Percentiles rank a stretch among this genome's conserved stretches.
Conservation (phyloP, 2,113 vertebrate species). For the Regulus satrapa region DNA sequence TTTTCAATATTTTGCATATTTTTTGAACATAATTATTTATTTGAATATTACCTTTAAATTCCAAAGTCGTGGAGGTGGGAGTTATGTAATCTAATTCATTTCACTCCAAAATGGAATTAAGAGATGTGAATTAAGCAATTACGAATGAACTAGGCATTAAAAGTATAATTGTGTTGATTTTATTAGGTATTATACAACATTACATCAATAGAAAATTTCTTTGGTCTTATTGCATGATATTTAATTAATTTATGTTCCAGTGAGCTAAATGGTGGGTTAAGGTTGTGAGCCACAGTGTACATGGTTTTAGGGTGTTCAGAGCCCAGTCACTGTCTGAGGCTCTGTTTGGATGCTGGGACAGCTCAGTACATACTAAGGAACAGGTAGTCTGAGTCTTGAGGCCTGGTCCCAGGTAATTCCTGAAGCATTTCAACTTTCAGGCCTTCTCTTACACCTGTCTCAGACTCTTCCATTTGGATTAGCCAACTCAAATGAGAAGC, state of each 20-base stretch:
- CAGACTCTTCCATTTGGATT: not conserved
- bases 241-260: not conserved
- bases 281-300: not conserved
- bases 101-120: not conserved
- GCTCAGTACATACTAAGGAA: not conserved
- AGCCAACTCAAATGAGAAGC: not conserved
- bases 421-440: not conserved
- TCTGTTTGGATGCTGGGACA: not conserved
- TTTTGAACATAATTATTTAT: not conserved
- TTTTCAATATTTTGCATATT: not conserved
- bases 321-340: not conserved
- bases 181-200: not conserved
- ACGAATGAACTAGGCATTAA: not conserved
- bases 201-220: not conserved
- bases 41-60: not conserved
- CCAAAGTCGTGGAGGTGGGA: not conserved
- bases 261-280: not conserved
- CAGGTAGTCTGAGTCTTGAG: accelerated
- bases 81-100: not conserved
- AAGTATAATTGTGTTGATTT: slow-evolving; percentile 9
- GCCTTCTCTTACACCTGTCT: not conserved
- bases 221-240: not conserved
- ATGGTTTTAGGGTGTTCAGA: not conserved
- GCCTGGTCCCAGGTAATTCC: not conserved
- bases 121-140: not conserved